Base-by-base conservation (phyloP, 1,140 invertebrate genomes). In the Meloidogyne floridensis region DNA sequence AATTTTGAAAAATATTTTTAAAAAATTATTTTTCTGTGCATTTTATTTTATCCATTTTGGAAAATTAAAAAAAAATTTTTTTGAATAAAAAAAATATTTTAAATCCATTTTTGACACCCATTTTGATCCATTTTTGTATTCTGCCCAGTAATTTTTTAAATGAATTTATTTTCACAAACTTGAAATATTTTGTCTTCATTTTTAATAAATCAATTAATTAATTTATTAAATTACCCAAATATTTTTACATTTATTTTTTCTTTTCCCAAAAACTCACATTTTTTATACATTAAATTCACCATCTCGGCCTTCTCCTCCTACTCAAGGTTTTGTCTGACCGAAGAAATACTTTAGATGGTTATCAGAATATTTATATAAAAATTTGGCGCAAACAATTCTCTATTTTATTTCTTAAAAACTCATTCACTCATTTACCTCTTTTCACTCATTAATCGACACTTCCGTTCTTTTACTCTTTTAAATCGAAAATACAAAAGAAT, bases 341-440 rank as follows among this genome's bases (percentile, higher is more conserved):
- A 20, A 5, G 4, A 9, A 15, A 73, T n/a, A 42, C n/a, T 15
- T 18, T 18, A 47, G 42, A 73, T 47, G 15, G 72, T 47, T 43
- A 73, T 73, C 51, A 47, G 8, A 73, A 73, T 47, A 32, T 43
- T 20, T 47, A 73, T 9, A 47, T 43, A 47, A 42, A 73, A 18
- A 73, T 47, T 73, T 47, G 51, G 51, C 51, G 72, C 51, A 42
- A 73, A 73, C 18, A 47, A 47, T 42, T 73, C 32, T 73, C 18
- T 43, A 13, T 42, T 20, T 18, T 18, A 3, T 10, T 47, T 47
- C 0, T 47, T 47, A 6, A 47, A 47, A 47, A 15, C 13, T 72
- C 6, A 11, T 18, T 42, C 18, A 47, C 32, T 73, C 4, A 73
- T 15, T 47, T 42, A 73, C 13, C 20, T 73, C n/a, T 42, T 42